Base-by-base conservation (phyloP, 2,888 invertebrate genomes). In the Oeneis ivallda region DNA sequence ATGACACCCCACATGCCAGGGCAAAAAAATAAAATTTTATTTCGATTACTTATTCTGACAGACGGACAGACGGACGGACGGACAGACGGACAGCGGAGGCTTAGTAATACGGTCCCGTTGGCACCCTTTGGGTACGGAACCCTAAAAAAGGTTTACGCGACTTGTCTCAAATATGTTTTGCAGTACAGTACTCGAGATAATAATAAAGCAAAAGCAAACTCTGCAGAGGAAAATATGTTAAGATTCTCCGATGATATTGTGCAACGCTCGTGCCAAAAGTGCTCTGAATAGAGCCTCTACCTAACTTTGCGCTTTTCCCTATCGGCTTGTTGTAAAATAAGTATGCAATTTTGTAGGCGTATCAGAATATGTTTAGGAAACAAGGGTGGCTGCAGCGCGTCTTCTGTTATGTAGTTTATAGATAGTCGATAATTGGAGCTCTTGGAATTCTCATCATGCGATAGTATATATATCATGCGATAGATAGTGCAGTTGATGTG, bases 141-240 rank as follows among this genome's bases (percentile, higher is more conserved):
- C n/a, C n/a, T 39, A 34, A 10, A 53, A 37, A 54, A 54, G 37
- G 15, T 54, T 39, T 37, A 39, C 39, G 3, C 15, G 37, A 39
- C 37, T 37, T 39, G 60, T 49, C 39, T 49, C 49, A 60, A 60
- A 60, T 60, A 13, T 60, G 49, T 60, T 39, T 13, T 37, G 34
- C 1, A 19, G 17, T 47, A 8, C 34, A 47, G 49, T 50, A 7
- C 32, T 45, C 9, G 47, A 49, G 50, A 49, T 60, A 50, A 60
- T 60, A 60, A 60, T 49, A 49, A 60, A 60, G 49, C 60, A 50
- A 49, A 60, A 60, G 49, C 39, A 50, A n/a, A 11, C 49, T 47
- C 59, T 19, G 50, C 49, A 60, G 60, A 13, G 60, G 58, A 60
- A 49, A 60, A 60, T 47, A 60, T 49, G 47, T 60, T 60, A 58